These are phyloP conservation scores for Chrysaora quinquecirrha DNA, from an alignment of 30 jellyfish, hydroid and myxozoan genomes.

Conservation along the genomic window DNA sequence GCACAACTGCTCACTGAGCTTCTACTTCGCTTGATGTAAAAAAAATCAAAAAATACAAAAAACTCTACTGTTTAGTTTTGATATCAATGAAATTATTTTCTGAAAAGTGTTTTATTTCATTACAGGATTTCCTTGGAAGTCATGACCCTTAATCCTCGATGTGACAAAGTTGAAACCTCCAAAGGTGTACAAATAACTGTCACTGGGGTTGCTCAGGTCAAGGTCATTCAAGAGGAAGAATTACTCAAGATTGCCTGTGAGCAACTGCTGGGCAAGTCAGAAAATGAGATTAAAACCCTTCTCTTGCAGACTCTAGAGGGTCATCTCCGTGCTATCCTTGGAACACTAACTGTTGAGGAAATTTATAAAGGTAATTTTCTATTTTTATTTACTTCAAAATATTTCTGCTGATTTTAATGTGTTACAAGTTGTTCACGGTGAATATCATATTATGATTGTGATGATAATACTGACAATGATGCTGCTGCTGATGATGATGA, in stretches of 20 bases:
- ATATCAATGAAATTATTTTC: too few species aligned
- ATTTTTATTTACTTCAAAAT: too few species aligned
- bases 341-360: constrained; percentile 97
- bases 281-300: constrained; percentile 69
- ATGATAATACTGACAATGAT: neutral
- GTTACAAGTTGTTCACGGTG: neutral
- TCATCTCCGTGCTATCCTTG: constrained; percentile 95
- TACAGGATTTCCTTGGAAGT: constrained; percentile 91
- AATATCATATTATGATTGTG: neutral
- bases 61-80: too few species aligned
- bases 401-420: too few species aligned
- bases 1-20: too few species aligned
- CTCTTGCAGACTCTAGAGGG: constrained; percentile 94
- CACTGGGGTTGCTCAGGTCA: constrained; percentile 97
- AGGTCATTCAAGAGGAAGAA: constrained; percentile 81
- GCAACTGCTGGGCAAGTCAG: constrained; percentile 84
- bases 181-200: constrained; percentile 97
- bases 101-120: too few species aligned
- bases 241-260: constrained; percentile 92
- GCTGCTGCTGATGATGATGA: too few species aligned
- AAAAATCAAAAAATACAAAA: too few species aligned
- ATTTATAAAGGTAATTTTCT: constrained; percentile 97
- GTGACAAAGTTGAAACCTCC: constrained; percentile 96
- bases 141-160: constrained; percentile 93
- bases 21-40: too few species aligned